Evolutionary conservation across 2,113 vertebrate genomes (phyloP).

Genomic region (Solea senegalensis): DNA sequence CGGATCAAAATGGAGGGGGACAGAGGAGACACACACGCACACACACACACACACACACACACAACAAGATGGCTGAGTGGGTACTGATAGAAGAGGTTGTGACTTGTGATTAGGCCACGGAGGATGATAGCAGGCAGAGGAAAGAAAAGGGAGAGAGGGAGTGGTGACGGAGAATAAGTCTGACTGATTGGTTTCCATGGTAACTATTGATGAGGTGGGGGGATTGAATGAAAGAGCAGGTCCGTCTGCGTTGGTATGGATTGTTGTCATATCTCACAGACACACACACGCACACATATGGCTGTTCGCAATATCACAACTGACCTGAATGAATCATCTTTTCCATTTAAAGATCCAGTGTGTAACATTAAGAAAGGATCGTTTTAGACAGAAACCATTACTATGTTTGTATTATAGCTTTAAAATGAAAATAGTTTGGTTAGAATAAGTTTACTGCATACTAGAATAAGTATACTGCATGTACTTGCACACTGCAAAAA

Average conservation of each 20-base stretch:
- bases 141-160: slow-evolving; percentile 20
- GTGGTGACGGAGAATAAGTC: slow-evolving; percentile 50
- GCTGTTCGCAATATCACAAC: no score
- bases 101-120: slow-evolving; percentile 59
- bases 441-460: not conserved
- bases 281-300: slow-evolving; percentile 13
- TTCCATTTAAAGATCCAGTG: not conserved
- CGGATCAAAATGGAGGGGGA: slow-evolving; percentile 56
- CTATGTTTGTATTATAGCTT: no score
- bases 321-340: not conserved
- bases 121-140: slow-evolving; percentile 61
- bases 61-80: slow-evolving; percentile 60
- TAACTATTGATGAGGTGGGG: slow-evolving; percentile 71
- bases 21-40: not conserved
- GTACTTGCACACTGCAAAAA: no score
- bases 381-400: no score
- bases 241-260: slow-evolving; percentile 43
- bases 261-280: slow-evolving; percentile 22
- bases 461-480: no score
- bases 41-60: no score
- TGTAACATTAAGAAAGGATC: no score
- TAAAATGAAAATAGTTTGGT: not conserved
- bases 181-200: slow-evolving; percentile 79
- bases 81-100: slow-evolving; percentile 54
- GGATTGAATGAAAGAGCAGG: slow-evolving; percentile 58